Evolutionary conservation across 1,140 invertebrate species (phyloP), one percentile per base, ranked within the genome.

Genomic region (Drosophila navojoa): DNA sequence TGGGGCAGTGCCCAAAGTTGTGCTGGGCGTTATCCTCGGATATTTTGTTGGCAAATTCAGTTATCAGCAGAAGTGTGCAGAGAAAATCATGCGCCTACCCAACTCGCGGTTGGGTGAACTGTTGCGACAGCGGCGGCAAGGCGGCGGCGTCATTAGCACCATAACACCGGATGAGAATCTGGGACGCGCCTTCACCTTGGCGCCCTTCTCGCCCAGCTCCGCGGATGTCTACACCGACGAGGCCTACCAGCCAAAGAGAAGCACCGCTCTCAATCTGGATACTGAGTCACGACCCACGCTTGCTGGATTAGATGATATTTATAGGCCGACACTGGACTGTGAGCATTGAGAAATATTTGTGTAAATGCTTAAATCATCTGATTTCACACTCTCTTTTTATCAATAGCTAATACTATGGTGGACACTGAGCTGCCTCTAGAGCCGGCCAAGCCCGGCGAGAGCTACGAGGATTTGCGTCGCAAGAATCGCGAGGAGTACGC

Each of bases 1-100:
- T 89, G 96, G 96, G 0, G 92, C 95, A 2, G 92, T 93, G 40
- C 95, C 95, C 5, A 96, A 96, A 92, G 93, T 95, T 15, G 89
- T 94, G 1, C 86, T 94, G 49, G 94, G 94, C 15, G 94, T 94
- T 19, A 90, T 95, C 7, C 49, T 95, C n/a, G 96, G 96, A 6
- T 96, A 96, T 92, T 94, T 96, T 79, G 47, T 96, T 1, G 96
- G 96, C 4, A 96, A 96, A 92, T 92, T 96, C 44, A 96, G 96
- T 1, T 97, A 96, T 77, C 95, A 96, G 89, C 87, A 92, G 44
- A 94, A 93, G 68, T 96, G 96, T 90, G 94, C 95, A 4, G 95
- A 96, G 68, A 96, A 96, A 91, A 92, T 97, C 2, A 96, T 97
- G 95, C 93, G 93, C 9, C 89, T 96, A 25, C 95, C 95, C 5